These are phyloP conservation scores for Zoanthus solanderi DNA, from an alignment of 92 coral and sea anemone genomes.

Conservation along the genomic window DNA sequence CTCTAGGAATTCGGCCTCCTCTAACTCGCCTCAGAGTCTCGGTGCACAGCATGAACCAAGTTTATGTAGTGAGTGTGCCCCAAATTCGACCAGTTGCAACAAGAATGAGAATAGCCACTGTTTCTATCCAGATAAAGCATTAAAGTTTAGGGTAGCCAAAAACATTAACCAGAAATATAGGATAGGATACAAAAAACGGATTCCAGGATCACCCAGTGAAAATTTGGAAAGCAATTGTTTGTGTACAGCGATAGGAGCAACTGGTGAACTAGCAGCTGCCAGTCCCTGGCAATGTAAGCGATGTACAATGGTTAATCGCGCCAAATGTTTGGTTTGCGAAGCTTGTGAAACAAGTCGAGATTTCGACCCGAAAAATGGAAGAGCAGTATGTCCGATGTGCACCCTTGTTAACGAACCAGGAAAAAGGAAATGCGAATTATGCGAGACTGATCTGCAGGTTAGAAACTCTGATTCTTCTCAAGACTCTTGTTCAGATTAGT, in stretches of 20 bases:
- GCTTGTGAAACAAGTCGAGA: conserved; percentile 83
- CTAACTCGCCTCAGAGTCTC: conserved; percentile 17
- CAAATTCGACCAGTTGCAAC: conserved; percentile 54
- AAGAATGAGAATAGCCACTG: conserved; percentile 68
- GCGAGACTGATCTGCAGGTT: conserved; percentile 70
- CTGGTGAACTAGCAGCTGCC: neutral
- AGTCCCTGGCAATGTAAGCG: conserved; percentile 78
- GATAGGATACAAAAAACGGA: neutral
- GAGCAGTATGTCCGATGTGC: conserved; percentile 92
- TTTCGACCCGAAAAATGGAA: conserved; percentile 62
- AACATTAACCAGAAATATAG: conserved; percentile 23
- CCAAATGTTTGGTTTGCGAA: conserved; percentile 82
- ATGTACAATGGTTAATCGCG: conserved; percentile 85
- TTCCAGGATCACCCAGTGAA: neutral
- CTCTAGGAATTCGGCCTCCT: conserved; percentile 25
- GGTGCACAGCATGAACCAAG: conserved; percentile 40
- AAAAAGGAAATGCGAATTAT: conserved; percentile 83
- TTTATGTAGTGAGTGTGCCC: conserved; percentile 69
- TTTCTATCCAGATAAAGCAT: conserved; percentile 53
- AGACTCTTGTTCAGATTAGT: conserved; percentile 20
- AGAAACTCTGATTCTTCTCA: neutral
- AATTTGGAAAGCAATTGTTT: neutral
- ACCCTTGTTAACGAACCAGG: conserved; percentile 91
- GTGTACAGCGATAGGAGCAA: neutral
- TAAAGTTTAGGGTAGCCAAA: neutral